Evolutionary conservation across 2,797 vertebrate genomes (phyloP), one percentile per base, ranked within the genome.

Genomic region (Tenualosa thibaudeaui): DNA sequence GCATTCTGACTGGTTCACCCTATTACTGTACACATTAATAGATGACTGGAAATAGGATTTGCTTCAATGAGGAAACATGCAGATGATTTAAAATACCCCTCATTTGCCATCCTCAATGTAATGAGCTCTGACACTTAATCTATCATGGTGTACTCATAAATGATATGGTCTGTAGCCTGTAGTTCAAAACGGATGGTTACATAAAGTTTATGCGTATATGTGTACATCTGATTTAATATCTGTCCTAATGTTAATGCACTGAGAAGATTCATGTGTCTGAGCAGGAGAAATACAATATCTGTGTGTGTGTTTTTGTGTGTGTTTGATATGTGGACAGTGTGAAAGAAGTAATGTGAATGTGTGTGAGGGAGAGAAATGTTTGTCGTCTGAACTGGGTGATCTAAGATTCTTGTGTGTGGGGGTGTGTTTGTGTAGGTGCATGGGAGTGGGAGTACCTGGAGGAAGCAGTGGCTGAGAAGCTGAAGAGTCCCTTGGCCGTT

Each of bases 391-490:
- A 62, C 4, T 37, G 65, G 13, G 10, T 31, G 24, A 71, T 71
- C 26, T 37, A 71, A 71, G 2, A 8, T 31, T 65, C 86, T 75
- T 84, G 86, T 91, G 85, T 88, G 84, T 92, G 84, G 31, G 0
- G 31, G 5, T 78, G 71, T 78, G 71, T 78, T 6, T 92, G 90
- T 88, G 7, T 86, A 99, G 98, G 98, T 90, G 97, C 97, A 90
- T 97, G 96, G 92, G 97, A 98, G 87, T 99, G 97, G 98, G 96
- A 98, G 81, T 95, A 90, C 89, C 91, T 99, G 26, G 97, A 99
- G 94, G 96, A 97, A 86, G 96, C 96, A 19, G 91, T 99, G 89
- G 96, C 94, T 88, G 97, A 96, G 92, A 99, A 97, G 92, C 83
- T 99, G 92, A 97, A 97, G 90, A 97, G 96, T 92, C 90, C 94